A percentile compares a stretch with the other conserved stretches of the same genome.
phyloP scores from a whole-genome alignment of 2,113 vertebrate species.

The Pontoporia blainvillei region DNA sequence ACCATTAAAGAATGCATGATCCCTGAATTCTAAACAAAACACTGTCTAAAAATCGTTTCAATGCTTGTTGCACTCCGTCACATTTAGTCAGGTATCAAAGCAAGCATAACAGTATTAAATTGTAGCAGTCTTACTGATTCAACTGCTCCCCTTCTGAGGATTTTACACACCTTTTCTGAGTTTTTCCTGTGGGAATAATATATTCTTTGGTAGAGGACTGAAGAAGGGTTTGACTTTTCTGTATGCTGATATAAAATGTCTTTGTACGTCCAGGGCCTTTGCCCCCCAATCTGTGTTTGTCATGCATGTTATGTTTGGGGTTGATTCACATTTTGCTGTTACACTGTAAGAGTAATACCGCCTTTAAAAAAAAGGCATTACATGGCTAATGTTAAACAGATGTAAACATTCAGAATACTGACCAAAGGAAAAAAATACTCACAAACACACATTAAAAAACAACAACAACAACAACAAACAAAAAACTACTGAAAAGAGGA shows the following conservation, averaged over 20 bases:
- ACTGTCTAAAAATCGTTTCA: conserved; percentile 80
- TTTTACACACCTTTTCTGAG: conserved; percentile 81
- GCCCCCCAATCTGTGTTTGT: conserved; percentile 70
- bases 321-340: conserved; percentile 82
- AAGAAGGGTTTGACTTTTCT: conserved; percentile 83
- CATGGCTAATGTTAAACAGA: conserved; percentile 85
- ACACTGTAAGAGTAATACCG: conserved; percentile 80
- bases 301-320: conserved; percentile 76
- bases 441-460: conserved; percentile 64
- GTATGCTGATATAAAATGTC: conserved; percentile 74
- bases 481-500: conserved; percentile 77
- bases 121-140: conserved; percentile 75
- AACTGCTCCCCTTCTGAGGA: conserved; percentile 82
- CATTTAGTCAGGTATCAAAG: conserved; percentile 79
- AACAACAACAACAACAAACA: not conserved
- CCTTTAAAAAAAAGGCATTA: conserved; percentile 82
- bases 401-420: conserved; percentile 90
- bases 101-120: conserved; percentile 79
- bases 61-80: conserved; percentile 79
- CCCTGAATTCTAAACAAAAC: conserved; percentile 90
- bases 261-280: conserved; percentile 69
- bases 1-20: conserved; percentile 90
- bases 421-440: conserved; percentile 68
- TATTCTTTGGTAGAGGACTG: conserved; percentile 89
- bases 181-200: conserved; percentile 81